A percentile compares a stretch with the other conserved stretches of the same genome.
These are phyloP conservation scores for Eristalis tenax DNA, from an alignment of 2,888 invertebrate genomes.

Conservation along the genomic window DNA sequence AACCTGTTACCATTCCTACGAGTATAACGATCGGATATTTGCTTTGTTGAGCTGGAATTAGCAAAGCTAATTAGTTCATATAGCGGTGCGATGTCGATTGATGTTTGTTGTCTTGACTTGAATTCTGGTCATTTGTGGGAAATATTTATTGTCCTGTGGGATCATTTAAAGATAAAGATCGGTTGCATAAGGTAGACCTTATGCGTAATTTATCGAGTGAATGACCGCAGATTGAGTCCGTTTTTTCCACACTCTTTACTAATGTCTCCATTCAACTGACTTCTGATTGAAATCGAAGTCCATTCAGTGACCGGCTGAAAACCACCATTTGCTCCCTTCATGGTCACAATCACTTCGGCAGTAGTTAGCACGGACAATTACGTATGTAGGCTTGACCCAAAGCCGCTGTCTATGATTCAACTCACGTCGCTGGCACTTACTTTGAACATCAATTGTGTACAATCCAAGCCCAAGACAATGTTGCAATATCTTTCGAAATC, in stretches of 20 bases:
- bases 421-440: neutral
- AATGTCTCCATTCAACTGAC: too few relatives aligned
- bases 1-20: conserved; percentile 5
- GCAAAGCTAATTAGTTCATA: conserved; percentile 19
- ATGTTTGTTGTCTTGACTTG: neutral
- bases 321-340: neutral
- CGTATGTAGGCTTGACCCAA: neutral
- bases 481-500: neutral
- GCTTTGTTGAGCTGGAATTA: neutral
- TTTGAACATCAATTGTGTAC: neutral
- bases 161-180: neutral
- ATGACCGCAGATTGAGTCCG: too few relatives aligned
- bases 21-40: neutral
- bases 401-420: neutral
- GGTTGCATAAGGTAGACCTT: neutral
- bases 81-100: neutral
- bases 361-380: neutral
- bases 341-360: neutral
- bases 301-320: too few relatives aligned
- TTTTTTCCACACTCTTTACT: too few relatives aligned
- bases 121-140: neutral
- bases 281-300: neutral
- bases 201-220: too few relatives aligned
- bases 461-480: neutral
- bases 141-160: neutral